Base-by-base conservation (phyloP, 2,113 vertebrate genomes). In the Arvicanthis niloticus region DNA sequence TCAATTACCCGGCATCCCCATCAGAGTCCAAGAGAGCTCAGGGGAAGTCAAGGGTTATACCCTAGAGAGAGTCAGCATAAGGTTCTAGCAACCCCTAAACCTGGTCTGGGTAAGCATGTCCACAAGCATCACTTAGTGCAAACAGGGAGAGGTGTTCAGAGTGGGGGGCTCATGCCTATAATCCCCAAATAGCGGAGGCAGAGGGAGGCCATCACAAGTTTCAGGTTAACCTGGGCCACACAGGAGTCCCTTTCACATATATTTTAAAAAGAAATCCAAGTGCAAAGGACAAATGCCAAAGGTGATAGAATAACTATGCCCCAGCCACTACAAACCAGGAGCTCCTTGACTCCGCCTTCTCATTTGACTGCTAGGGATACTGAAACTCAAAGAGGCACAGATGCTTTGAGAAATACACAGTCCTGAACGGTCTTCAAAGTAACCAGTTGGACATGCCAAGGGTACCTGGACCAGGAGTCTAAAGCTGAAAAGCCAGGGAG, bases 1-100 rank as follows among this genome's bases (percentile, higher is more conserved):
- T 93, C 94, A 96, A 96, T 94, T 92, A 89, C 45, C 24, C 94
- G 60, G 97, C 29, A 58, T 16, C 96, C 56, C 94, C 12, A 37
- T 72, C 82, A 78, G 89, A 82, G 87, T 89, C 92, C 26, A 51
- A 95, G 80, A 89, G 62, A 96, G 72, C 72, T 91, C 93, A 93
- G 12, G 1, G 1, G 97, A 37, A 93, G 68, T 96, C 87, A 96
- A 92, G 78, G 73, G 91, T 90, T 93, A 96, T 95, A 97, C 19
- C 92, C 97, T 89, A 37, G 73, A 89, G 93, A 29, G 51, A 84
- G 84, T 94, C 87, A 29, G 88, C 42, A 84, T 60, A 75, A 85
- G 76, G 72, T 73, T 93, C 94, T 24, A 93, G 94, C 22, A 9
- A 72, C 53, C 58, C 94, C 53, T 42, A 5, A 2, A 67, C 75